phyloP scores from a whole-genome alignment of 2,888 invertebrate species.

The Cordilura impudica region DNA sequence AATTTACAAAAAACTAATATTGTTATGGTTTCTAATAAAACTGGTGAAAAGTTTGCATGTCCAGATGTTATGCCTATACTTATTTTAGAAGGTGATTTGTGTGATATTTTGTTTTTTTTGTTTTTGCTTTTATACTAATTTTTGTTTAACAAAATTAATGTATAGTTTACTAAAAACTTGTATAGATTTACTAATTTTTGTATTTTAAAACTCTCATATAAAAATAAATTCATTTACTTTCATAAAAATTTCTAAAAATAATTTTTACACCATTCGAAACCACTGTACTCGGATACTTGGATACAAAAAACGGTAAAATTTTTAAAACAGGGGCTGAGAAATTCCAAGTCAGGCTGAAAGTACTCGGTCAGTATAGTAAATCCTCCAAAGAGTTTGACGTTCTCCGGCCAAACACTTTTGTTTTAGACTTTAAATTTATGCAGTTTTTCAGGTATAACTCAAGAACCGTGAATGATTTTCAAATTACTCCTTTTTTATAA shows the following conservation, averaged over 20 bases:
- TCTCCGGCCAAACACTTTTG: too few relatives aligned
- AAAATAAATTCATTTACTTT: neutral
- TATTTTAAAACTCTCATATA: neutral
- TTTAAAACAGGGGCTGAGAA: too few relatives aligned
- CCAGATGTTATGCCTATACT: conserved; percentile 86
- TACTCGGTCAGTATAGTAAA: too few relatives aligned
- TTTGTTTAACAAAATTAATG: neutral
- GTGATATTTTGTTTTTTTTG: conserved; percentile 62
- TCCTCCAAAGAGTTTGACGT: too few relatives aligned
- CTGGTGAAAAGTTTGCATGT: conserved; percentile 78
- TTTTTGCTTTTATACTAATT: conserved; percentile 18
- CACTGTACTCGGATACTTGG: too few relatives aligned
- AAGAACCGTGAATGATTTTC: too few relatives aligned
- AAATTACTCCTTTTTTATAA: too few relatives aligned
- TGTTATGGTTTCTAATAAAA: conserved; percentile 29
- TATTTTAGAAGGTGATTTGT: conserved; percentile 89
- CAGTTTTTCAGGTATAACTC: too few relatives aligned
- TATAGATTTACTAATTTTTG: neutral
- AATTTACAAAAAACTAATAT: conserved; percentile 38
- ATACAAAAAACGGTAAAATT: too few relatives aligned
- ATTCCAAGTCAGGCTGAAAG: too few relatives aligned
- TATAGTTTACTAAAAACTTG: neutral
- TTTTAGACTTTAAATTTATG: too few relatives aligned
- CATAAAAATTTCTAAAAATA: neutral
- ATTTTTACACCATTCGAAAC: too few relatives aligned